Conservation (phyloP, 2,888 invertebrate genomes). For the Torymus tubicola region DNA sequence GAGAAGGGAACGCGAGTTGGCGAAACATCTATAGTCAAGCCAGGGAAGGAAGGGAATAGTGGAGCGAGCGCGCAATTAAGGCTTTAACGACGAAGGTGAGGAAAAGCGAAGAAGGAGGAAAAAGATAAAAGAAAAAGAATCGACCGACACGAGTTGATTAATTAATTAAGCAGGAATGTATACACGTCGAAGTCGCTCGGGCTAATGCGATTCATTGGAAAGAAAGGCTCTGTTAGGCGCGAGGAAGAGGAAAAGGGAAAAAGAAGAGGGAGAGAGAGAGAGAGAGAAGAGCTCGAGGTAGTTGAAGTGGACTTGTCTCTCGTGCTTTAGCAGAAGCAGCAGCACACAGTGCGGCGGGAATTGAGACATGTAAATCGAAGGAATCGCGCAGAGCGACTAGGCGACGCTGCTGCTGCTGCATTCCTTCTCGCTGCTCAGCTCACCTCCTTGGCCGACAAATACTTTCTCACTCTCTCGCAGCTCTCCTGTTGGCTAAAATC, state of each 20-base stretch:
- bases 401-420: too few species aligned
- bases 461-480: too few species aligned
- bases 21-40: too few species aligned
- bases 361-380: slow-evolving; percentile 76
- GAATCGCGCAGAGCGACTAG: slow-evolving; percentile 60
- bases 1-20: too few species aligned
- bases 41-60: too few species aligned
- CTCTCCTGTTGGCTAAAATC: too few species aligned
- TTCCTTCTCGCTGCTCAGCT: too few species aligned
- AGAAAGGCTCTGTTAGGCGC: neutral
- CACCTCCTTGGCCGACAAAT: too few species aligned
- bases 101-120: neutral
- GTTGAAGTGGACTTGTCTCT: too few species aligned
- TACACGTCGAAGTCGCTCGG: slow-evolving; percentile 17
- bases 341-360: slow-evolving; percentile 43
- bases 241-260: too few species aligned
- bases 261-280: neutral
- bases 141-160: slow-evolving; percentile 39
- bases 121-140: slow-evolving; percentile 38
- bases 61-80: too few species aligned
- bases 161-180: slow-evolving; percentile 45
- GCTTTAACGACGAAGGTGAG: neutral
- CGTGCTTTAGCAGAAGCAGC: too few species aligned
- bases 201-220: slow-evolving; percentile 43
- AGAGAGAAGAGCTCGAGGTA: neutral